These are phyloP conservation scores for Petrocephalus sullivani DNA, from an alignment of 2,797 vertebrate genomes.

Conservation along the genomic window DNA sequence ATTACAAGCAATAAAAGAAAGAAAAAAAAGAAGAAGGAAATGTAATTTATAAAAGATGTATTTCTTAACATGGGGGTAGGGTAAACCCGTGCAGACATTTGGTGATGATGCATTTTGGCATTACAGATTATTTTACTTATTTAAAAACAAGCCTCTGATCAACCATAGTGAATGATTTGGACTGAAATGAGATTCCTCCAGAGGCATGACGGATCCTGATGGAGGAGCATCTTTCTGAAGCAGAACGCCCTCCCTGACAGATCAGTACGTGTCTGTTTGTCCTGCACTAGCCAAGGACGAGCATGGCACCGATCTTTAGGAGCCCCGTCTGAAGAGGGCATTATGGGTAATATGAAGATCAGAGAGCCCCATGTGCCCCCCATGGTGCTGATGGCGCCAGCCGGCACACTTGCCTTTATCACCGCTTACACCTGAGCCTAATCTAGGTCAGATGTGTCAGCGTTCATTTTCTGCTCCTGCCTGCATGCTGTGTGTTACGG, in stretches of 20 bases:
- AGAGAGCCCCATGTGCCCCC: constrained; percentile 25
- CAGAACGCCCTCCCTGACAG: not conserved
- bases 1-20: not conserved
- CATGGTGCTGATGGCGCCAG: constrained; percentile 20
- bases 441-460: constrained; percentile 39
- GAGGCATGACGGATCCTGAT: not conserved
- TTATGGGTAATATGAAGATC: constrained; percentile 24
- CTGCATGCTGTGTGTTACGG: constrained; percentile 18
- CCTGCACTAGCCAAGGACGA: not conserved
- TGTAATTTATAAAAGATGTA: not conserved
- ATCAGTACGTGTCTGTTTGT: not conserved
- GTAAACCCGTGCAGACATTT: constrained; percentile 13
- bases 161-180: constrained; percentile 21
- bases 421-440: constrained; percentile 22
- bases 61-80: not conserved
- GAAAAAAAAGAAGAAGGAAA: not conserved
- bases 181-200: constrained; percentile 25
- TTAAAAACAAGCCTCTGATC: constrained; percentile 21
- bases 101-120: constrained; percentile 39
- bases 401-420: constrained; percentile 34
- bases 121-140: constrained; percentile 37
- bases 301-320: not conserved
- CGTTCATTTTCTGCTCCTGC: constrained; percentile 13
- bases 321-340: not conserved
- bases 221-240: not conserved